These are phyloP conservation scores for Uropetala carovei DNA, from an alignment of 2,888 invertebrate genomes.

Conservation along the genomic window DNA sequence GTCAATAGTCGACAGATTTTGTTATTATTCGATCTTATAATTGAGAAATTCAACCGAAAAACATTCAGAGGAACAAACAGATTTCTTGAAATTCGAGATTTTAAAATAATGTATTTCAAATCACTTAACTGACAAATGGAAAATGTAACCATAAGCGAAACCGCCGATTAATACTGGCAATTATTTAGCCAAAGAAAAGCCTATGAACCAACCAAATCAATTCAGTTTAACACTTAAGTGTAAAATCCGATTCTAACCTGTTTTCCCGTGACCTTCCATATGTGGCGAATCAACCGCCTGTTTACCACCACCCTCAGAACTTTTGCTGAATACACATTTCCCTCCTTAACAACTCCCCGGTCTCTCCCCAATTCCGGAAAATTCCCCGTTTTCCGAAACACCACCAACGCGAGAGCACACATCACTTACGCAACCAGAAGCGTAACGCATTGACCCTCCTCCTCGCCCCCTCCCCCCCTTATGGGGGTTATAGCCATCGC, in stretches of 20 bases:
- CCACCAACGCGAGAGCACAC: background rate
- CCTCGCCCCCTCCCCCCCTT: background rate
- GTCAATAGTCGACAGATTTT: no score
- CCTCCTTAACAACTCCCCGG: background rate
- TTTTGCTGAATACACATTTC: background rate
- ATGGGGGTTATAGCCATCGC: constrained; percentile 33
- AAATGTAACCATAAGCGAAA: no score
- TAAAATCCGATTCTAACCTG: background rate
- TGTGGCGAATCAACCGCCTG: background rate
- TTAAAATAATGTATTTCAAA: no score
- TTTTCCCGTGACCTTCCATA: background rate
- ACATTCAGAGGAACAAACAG: no score
- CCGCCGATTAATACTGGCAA: background rate
- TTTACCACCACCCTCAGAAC: background rate
- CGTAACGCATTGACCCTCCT: constrained; percentile 3
- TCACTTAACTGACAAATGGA: no score
- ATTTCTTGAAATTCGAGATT: no score
- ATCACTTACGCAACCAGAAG: constrained; percentile 17
- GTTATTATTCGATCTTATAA: no score
- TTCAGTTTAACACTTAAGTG: background rate
- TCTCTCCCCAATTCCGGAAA: background rate
- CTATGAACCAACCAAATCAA: background rate
- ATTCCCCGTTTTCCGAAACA: background rate
- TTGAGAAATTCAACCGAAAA: no score
- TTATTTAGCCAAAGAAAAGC: background rate